These are phyloP conservation scores for Passer montanus DNA, from an alignment of 2,113 vertebrate species.

Conservation along the genomic window DNA sequence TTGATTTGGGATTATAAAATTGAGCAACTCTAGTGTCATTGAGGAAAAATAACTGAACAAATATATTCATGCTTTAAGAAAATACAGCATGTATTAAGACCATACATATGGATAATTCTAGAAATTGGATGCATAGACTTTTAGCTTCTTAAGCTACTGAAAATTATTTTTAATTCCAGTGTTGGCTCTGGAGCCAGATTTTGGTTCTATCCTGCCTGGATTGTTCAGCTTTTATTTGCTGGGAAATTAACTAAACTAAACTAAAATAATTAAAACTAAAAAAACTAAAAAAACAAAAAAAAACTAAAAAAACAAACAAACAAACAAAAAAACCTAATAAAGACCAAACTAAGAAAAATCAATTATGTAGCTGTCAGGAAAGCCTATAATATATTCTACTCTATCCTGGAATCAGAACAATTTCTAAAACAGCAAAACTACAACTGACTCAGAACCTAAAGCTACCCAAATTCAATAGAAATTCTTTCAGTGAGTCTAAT, in stretches of 20 bases:
- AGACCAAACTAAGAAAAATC: background rate
- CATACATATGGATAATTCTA: background rate
- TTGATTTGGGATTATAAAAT: background rate
- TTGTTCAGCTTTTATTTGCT: background rate
- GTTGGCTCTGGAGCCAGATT: background rate
- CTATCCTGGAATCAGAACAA: background rate
- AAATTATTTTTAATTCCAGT: background rate
- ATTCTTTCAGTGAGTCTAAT: slow-evolving; percentile 40
- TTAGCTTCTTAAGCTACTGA: background rate
- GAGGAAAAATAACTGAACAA: background rate
- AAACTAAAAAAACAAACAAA: no score
- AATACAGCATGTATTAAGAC: background rate
- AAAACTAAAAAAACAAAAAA: no score
- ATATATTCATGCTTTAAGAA: background rate
- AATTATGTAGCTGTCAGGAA: background rate
- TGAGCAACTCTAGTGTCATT: background rate
- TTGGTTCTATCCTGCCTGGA: background rate
- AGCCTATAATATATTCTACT: background rate
- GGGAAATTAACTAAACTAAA: background rate
- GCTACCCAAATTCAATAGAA: slow-evolving; percentile 15
- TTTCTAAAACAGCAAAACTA: slow-evolving; percentile 24
- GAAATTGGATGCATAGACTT: background rate
- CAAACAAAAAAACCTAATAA: background rate
- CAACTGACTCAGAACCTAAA: background rate
- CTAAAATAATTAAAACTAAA: background rate